These are phyloP conservation scores for Cantharis flavilabris DNA, from an alignment of 2,888 invertebrate genomes.

Conservation along the genomic window DNA sequence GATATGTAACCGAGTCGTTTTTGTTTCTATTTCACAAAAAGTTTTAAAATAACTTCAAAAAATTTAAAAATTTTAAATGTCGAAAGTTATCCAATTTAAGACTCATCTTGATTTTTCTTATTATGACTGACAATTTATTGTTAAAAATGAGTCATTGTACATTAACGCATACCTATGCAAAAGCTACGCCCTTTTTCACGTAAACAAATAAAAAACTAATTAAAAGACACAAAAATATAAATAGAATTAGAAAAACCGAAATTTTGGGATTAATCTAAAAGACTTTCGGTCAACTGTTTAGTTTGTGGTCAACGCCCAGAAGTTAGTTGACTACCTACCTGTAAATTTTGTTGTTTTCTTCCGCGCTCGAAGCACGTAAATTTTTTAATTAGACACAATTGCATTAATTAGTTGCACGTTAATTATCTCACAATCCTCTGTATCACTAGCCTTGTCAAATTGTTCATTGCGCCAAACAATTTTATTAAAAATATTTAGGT, in stretches of 20 bases:
- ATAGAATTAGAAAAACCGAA: neutral
- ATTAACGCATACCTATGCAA: neutral
- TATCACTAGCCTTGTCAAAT: neutral
- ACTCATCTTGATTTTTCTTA: neutral
- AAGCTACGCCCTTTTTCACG: neutral
- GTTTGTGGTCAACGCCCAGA: slow-evolving; percentile 29
- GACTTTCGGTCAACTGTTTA: neutral
- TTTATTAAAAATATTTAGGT: neutral
- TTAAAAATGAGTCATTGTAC: neutral
- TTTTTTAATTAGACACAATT: slow-evolving; percentile 5
- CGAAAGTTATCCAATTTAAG: neutral
- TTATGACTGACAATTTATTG: neutral
- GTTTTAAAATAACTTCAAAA: neutral
- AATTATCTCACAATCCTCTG: neutral
- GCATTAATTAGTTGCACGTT: neutral
- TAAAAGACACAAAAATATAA: neutral
- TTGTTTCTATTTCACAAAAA: neutral
- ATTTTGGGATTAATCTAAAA: neutral
- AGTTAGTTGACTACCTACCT: slow-evolving; percentile 29
- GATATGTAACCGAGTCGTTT: neutral
- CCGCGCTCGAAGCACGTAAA: slow-evolving; percentile 16
- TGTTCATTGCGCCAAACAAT: neutral
- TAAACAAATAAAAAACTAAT: neutral
- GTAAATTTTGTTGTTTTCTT: slow-evolving; percentile 25
- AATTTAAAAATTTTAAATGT: neutral